A percentile compares a stretch with the other conserved stretches of the same genome.
Evolutionary conservation across 2,113 vertebrate species (phyloP).

Genomic region (Hoplias malabaricus): DNA sequence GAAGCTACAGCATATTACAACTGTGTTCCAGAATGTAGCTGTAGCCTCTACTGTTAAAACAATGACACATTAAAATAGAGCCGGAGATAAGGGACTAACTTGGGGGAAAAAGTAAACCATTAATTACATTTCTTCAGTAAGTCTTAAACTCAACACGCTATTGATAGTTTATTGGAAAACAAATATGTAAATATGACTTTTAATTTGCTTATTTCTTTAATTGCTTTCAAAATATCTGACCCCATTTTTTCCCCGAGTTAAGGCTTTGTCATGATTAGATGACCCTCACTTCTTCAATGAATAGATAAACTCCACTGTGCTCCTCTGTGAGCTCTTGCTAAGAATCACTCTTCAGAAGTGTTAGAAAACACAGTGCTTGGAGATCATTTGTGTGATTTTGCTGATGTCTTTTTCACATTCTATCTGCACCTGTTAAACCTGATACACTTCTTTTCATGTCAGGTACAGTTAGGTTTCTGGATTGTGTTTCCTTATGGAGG

Average conservation of each 20-base stretch:
- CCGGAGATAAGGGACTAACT: no score
- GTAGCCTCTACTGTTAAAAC: no score
- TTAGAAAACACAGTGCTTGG: background rate
- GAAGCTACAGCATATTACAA: no score
- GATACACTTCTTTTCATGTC: background rate
- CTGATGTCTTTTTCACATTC: background rate
- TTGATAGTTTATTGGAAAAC: no score
- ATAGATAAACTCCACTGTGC: background rate
- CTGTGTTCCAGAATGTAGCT: no score
- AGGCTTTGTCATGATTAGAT: background rate
- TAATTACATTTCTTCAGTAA: no score
- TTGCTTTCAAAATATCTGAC: background rate
- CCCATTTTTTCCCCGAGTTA: background rate
- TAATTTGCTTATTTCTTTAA: no score
- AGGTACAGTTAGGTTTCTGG: no score
- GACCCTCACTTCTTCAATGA: background rate
- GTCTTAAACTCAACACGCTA: no score
- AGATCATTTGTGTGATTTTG: background rate
- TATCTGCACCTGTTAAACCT: background rate
- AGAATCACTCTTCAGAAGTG: background rate
- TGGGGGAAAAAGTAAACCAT: no score
- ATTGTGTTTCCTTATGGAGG: no score
- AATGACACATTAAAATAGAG: no score
- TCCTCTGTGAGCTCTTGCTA: background rate
- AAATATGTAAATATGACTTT: background rate